Conservation (phyloP, 2,888 invertebrate species). For the Arge pagana region DNA sequence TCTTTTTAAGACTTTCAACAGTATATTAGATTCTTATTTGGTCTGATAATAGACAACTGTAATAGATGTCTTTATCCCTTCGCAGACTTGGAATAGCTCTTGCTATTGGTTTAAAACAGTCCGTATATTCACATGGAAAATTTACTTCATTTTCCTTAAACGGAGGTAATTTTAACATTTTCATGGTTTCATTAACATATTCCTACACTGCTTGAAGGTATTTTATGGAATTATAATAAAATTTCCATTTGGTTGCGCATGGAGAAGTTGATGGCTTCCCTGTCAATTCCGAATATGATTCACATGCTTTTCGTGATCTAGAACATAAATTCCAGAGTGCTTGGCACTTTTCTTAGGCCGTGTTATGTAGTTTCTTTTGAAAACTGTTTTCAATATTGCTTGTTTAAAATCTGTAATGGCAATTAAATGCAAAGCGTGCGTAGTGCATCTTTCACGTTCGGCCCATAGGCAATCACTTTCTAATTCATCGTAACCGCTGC, state of each 20-base stretch:
- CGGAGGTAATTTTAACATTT: constrained; percentile 18
- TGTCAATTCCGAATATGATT: constrained; percentile 23
- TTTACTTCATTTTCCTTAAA: constrained; percentile 23
- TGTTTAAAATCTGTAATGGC: too few relatives aligned
- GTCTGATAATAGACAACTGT: constrained; percentile 20
- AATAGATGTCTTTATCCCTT: constrained; percentile 24
- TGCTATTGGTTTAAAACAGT: constrained; percentile 19
- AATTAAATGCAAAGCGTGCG: too few relatives aligned
- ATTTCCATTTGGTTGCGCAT: constrained; percentile 24
- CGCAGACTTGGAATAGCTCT: constrained; percentile 18
- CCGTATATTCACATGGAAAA: constrained; percentile 22
- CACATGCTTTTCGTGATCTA: constrained; percentile 24
- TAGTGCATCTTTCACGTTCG: too few relatives aligned
- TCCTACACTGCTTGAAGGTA: constrained; percentile 19
- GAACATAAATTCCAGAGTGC: constrained; percentile 25
- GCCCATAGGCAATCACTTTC: too few relatives aligned
- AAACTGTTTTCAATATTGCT: too few relatives aligned
- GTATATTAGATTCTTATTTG: constrained; percentile 21
- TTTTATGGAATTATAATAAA: constrained; percentile 25
- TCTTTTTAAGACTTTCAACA: constrained; percentile 9
- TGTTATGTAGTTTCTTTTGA: constrained; percentile 22
- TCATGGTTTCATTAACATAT: constrained; percentile 20
- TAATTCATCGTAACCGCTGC: not conserved
- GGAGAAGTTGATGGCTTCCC: constrained; percentile 25
- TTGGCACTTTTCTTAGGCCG: constrained; percentile 23